Evolutionary conservation across 2,113 vertebrate species (phyloP).

Genomic region (Stigmatopora nigra): DNA sequence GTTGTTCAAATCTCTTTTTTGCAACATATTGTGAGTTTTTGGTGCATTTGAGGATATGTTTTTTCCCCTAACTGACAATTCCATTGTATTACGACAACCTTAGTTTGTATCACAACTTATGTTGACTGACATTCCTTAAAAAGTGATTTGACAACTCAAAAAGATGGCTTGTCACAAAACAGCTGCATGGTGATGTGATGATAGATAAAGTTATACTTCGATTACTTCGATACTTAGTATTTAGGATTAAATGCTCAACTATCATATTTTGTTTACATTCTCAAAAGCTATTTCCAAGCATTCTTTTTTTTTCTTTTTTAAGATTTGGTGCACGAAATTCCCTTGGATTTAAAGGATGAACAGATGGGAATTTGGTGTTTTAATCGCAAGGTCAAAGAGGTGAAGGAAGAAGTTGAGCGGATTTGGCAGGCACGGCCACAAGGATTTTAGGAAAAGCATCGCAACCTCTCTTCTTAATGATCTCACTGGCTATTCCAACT

Average conservation of each 20-base stretch:
- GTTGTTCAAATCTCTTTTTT: background rate
- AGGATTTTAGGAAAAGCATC: constrained; percentile 4
- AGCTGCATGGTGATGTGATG: background rate
- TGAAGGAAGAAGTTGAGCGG: constrained; percentile 3
- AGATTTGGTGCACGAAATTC: background rate
- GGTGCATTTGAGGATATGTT: no score
- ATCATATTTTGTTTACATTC: background rate
- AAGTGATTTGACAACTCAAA: constrained; percentile 27
- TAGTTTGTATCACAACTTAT: no score
- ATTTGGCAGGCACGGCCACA: background rate
- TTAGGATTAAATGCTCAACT: background rate
- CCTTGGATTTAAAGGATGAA: background rate
- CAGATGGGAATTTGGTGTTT: constrained; percentile 3
- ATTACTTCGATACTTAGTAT: background rate
- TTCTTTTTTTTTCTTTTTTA: background rate
- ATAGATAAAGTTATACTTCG: background rate
- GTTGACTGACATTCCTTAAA: constrained; percentile 2
- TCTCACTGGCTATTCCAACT: background rate
- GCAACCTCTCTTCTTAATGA: background rate
- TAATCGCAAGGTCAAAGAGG: background rate
- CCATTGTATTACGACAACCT: no score
- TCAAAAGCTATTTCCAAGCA: background rate
- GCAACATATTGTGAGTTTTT: background rate
- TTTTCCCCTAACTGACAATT: no score
- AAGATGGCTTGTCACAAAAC: constrained; percentile 37